Evolutionary conservation across 2,888 invertebrate species (phyloP).

Genomic region (Drosophila mulleri): DNA sequence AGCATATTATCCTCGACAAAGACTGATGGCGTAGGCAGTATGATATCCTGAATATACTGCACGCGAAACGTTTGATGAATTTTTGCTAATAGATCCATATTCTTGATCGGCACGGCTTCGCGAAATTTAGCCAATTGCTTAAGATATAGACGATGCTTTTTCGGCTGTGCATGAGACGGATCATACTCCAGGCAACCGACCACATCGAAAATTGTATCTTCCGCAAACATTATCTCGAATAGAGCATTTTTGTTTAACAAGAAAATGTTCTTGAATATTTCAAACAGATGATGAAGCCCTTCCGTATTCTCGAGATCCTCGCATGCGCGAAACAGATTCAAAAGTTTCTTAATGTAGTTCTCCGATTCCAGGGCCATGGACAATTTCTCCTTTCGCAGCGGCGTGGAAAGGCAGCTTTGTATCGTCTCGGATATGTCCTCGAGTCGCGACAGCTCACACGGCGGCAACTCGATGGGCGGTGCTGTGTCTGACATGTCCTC

Average conservation of each 20-base stretch:
- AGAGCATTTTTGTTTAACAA: constrained; percentile 98
- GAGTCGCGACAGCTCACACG: constrained; percentile 96
- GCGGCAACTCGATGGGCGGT: constrained; percentile 97
- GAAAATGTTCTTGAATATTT: constrained; percentile 99
- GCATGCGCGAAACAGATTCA: constrained; percentile 98
- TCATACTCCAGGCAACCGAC: constrained; percentile 99
- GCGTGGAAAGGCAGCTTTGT: constrained; percentile 94
- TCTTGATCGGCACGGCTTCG: constrained; percentile 97
- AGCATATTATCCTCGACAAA: constrained; percentile 99
- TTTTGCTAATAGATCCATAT: constrained; percentile 97
- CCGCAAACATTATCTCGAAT: constrained; percentile 98
- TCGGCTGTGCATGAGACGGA: constrained; percentile 93
- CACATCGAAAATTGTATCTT: constrained; percentile 98
- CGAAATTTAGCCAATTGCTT: constrained; percentile 95
- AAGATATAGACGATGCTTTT: constrained; percentile 98
- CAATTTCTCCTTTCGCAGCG: constrained; percentile 96
- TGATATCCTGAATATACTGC: constrained; percentile 99
- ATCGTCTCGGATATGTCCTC: constrained; percentile 98
- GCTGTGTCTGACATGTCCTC: constrained; percentile 98
- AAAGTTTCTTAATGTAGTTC: constrained; percentile 96
- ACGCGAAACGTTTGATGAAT: constrained; percentile 99
- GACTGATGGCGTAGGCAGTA: constrained; percentile 98
- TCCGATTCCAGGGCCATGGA: constrained; percentile 97
- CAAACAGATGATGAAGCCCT: constrained; percentile 97
- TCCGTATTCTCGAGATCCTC: constrained; percentile 98